These are phyloP conservation scores for Porites australiensis DNA, from an alignment of 64 coral and sea anemone species.

Conservation along the genomic window DNA sequence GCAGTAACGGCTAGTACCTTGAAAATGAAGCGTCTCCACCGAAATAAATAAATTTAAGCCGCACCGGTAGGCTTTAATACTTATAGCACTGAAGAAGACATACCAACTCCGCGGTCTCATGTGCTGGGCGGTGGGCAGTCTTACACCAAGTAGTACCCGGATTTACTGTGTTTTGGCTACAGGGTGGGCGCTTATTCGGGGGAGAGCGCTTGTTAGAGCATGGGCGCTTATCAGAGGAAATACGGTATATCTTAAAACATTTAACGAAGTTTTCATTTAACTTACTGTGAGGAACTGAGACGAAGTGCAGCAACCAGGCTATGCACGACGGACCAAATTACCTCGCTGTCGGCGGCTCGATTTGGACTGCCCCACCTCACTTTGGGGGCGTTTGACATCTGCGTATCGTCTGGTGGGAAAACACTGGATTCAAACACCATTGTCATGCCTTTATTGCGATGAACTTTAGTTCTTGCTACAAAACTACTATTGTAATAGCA, in stretches of 20 bases:
- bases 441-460: background rate
- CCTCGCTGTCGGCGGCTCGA: background rate
- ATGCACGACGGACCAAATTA: background rate
- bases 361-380: background rate
- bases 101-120: too few species aligned
- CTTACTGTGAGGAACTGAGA: background rate
- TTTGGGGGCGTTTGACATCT: background rate
- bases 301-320: background rate
- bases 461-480: background rate
- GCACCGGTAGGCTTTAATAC: too few species aligned
- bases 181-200: too few species aligned
- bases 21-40: too few species aligned
- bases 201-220: too few species aligned
- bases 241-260: background rate
- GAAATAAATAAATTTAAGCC: too few species aligned
- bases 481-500: constrained; percentile 7
- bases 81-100: too few species aligned
- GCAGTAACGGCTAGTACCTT: too few species aligned
- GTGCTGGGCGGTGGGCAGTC: too few species aligned
- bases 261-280: background rate
- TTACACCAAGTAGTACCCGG: too few species aligned
- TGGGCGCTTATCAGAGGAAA: too few species aligned
- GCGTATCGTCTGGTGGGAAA: background rate
- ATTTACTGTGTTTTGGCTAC: too few species aligned
- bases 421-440: constrained; percentile 3